A percentile compares a stretch with the other conserved stretches of the same genome.
These are phyloP conservation scores for Micromussa lordhowensis DNA, from an alignment of 92 coral and sea anemone genomes.

Conservation along the genomic window DNA sequence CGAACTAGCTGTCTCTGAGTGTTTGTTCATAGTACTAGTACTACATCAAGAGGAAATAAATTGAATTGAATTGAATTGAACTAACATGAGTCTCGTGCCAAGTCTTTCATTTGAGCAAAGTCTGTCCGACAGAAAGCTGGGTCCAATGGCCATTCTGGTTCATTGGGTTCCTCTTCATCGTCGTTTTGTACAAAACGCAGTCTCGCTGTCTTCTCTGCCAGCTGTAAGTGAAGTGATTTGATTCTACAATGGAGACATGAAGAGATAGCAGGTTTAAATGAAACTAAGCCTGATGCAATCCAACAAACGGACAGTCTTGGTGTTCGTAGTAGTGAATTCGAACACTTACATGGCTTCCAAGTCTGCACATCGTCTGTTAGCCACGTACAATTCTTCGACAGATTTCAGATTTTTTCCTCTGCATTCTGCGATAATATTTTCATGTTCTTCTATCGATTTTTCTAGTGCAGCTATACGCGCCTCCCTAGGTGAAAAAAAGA, in stretches of 20 bases:
- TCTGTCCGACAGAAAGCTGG: slow-evolving; percentile 45
- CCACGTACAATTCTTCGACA: slow-evolving; percentile 65
- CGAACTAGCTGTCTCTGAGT: background rate
- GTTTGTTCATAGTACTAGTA: background rate
- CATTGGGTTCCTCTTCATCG: slow-evolving; percentile 36
- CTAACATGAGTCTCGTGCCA: slow-evolving; percentile 55
- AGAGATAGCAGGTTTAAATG: background rate
- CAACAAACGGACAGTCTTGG: background rate
- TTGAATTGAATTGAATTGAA: too few relatives aligned
- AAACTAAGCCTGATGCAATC: background rate
- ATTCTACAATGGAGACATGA: slow-evolving; percentile 32
- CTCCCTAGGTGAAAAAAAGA: slow-evolving; percentile 33
- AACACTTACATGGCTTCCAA: slow-evolving; percentile 68
- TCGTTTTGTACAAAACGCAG: slow-evolving; percentile 37
- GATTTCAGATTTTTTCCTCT: slow-evolving; percentile 62
- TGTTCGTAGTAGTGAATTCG: too few relatives aligned
- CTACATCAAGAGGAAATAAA: too few relatives aligned
- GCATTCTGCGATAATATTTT: slow-evolving; percentile 57
- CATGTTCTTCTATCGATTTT: slow-evolving; percentile 60
- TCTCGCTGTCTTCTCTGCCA: slow-evolving; percentile 66
- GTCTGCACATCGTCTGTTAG: slow-evolving; percentile 65
- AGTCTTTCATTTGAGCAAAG: slow-evolving; percentile 44
- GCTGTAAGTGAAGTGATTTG: slow-evolving; percentile 69
- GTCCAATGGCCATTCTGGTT: slow-evolving; percentile 59
- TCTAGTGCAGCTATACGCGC: slow-evolving; percentile 72